phyloP scores from a whole-genome alignment of 2,797 vertebrate genomes.

The Novumbra hubbsi region DNA sequence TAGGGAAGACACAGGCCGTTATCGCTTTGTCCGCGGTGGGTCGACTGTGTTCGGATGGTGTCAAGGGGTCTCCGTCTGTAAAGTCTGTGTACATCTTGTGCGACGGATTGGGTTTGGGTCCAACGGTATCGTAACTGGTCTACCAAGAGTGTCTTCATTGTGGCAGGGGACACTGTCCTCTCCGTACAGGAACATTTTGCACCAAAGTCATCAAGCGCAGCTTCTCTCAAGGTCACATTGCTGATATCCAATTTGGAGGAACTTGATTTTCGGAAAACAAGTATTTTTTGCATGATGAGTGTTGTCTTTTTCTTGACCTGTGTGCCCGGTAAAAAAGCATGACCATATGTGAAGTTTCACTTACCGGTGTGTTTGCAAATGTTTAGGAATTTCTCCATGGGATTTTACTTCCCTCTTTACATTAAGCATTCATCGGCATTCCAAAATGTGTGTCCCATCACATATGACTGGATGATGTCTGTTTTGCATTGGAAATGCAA shows the following conservation, averaged over 20 bases:
- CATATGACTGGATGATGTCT: slow-evolving; percentile 64
- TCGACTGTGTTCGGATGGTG: slow-evolving; percentile 71
- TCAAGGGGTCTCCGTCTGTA: slow-evolving; percentile 65
- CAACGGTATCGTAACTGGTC: slow-evolving; percentile 73
- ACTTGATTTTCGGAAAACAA: slow-evolving; percentile 54
- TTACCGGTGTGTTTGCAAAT: slow-evolving; percentile 71
- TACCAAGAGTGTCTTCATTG: slow-evolving; percentile 79
- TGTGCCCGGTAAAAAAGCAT: slow-evolving; percentile 75
- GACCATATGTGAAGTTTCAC: slow-evolving; percentile 76
- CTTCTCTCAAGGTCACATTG: slow-evolving; percentile 71
- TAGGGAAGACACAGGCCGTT: slow-evolving; percentile 59
- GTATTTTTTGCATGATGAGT: slow-evolving; percentile 75
- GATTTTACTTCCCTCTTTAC: slow-evolving; percentile 71
- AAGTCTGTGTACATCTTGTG: slow-evolving; percentile 8
- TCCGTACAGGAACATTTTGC: slow-evolving; percentile 76
- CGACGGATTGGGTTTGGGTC: slow-evolving; percentile 28
- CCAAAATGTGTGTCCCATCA: slow-evolving; percentile 71
- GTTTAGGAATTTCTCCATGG: slow-evolving; percentile 70
- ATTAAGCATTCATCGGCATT: slow-evolving; percentile 69
- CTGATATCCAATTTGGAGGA: slow-evolving; percentile 38
- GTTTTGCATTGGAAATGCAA: slow-evolving; percentile 69
- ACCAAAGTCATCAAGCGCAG: slow-evolving; percentile 80
- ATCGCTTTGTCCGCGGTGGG: slow-evolving; percentile 73
- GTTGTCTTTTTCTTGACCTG: slow-evolving; percentile 78
- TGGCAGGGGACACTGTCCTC: slow-evolving; percentile 73